Conservation (phyloP, 2,888 invertebrate species). For the Caenorhabditis auriculariae region DNA sequence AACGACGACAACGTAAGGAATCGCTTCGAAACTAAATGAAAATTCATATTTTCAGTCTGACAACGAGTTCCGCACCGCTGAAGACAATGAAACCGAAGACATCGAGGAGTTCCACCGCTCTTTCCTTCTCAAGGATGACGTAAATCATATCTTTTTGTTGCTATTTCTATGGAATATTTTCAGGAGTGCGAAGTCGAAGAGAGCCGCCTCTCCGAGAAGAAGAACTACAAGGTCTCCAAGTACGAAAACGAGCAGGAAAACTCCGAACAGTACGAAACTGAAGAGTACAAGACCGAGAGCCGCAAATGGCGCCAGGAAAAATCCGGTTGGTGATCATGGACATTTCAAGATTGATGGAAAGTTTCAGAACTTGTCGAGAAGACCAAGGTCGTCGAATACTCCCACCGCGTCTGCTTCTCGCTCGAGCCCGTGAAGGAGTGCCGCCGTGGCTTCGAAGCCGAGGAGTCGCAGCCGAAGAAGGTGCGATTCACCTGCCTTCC, state of each 20-base stretch:
- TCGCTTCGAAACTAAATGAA: background rate
- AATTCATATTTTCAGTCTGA: conserved; percentile 13
- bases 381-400: conserved; percentile 47
- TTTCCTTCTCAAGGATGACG: conserved; percentile 37
- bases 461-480: conserved; percentile 12
- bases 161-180: too few relatives aligned
- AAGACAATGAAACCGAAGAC: conserved; percentile 44
- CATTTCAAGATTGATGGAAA: too few relatives aligned
- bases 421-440: conserved; percentile 46
- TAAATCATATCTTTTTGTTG: too few relatives aligned
- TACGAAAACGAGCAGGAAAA: conserved; percentile 11
- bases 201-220: conserved; percentile 25
- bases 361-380: conserved; percentile 45
- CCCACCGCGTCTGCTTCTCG: conserved; percentile 57
- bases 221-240: conserved; percentile 34
- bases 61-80: conserved; percentile 50
- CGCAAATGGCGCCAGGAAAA: background rate
- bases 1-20: conserved; percentile 43
- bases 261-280: conserved; percentile 14
- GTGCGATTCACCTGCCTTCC: conserved; percentile 46
- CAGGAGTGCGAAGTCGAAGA: conserved; percentile 28
- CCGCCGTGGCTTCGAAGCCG: conserved; percentile 18
- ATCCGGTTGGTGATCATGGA: background rate
- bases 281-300: conserved; percentile 21
- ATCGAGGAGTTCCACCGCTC: conserved; percentile 56